phyloP scores from a whole-genome alignment of 92 coral and sea anemone genomes.

The Pocillopora meandrina region DNA sequence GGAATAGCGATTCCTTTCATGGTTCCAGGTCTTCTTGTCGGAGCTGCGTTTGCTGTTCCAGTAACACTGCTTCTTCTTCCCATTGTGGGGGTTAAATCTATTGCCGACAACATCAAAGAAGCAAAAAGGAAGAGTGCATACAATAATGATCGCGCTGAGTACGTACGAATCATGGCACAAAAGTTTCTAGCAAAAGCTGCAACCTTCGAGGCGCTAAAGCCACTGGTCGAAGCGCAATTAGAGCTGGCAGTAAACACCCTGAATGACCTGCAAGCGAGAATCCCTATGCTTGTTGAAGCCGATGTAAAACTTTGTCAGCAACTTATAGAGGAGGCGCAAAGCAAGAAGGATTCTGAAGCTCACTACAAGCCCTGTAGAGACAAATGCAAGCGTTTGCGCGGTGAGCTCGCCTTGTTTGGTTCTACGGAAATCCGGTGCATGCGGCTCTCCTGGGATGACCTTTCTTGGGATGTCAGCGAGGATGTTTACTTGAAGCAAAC shows the following conservation, averaged over 20 bases:
- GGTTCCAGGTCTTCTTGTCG: constrained; percentile 27
- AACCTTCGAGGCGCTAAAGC: neutral
- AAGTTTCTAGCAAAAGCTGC: constrained; percentile 14
- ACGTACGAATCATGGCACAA: neutral
- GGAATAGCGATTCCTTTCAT: constrained; percentile 37
- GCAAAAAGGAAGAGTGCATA: neutral
- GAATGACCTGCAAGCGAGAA: neutral
- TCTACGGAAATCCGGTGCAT: constrained; percentile 4
- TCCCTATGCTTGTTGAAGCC: constrained; percentile 36
- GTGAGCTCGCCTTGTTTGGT: constrained; percentile 9
- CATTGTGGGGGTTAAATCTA: constrained; percentile 10
- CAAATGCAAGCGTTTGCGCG: constrained; percentile 17
- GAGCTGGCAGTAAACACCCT: neutral
- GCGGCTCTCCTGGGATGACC: constrained; percentile 22
- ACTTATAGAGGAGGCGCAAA: neutral
- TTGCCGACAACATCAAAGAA: neutral
- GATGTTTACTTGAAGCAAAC: neutral
- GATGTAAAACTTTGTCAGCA: constrained; percentile 14
- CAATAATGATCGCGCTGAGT: constrained; percentile 24
- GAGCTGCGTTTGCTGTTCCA: constrained; percentile 19
- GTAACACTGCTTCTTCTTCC: constrained; percentile 7
- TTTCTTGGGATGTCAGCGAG: constrained; percentile 32
- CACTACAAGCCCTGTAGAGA: constrained; percentile 17
- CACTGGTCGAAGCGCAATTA: constrained; percentile 19
- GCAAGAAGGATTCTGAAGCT: constrained; percentile 15